These are phyloP conservation scores for Polylopha cassiicola DNA, from an alignment of 2,888 invertebrate genomes.

Conservation along the genomic window DNA sequence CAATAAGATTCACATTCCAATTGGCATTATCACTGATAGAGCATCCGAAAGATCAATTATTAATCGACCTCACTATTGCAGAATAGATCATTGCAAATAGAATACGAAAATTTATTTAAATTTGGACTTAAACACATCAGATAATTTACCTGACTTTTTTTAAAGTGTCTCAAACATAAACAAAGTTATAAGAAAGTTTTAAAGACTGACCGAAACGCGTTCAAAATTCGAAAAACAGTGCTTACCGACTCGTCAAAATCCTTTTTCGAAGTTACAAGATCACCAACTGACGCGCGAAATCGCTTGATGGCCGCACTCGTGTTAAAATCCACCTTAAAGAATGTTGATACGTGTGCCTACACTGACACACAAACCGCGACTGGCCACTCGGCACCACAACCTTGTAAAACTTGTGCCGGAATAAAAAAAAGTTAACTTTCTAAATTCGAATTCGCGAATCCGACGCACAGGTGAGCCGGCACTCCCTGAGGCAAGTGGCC, in stretches of 20 bases:
- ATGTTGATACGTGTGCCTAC: slow-evolving; percentile 42
- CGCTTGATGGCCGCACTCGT: slow-evolving; percentile 25
- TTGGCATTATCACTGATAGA: not conserved
- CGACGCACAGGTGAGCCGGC: slow-evolving; percentile 38
- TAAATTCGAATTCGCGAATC: slow-evolving; percentile 64
- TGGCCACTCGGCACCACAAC: slow-evolving; percentile 45
- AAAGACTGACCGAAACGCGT: not conserved
- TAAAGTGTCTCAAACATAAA: not conserved
- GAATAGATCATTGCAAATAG: slow-evolving; percentile 1
- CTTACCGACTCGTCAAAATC: slow-evolving; percentile 17
- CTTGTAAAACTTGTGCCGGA: slow-evolving; percentile 54
- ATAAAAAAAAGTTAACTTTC: slow-evolving; percentile 70
- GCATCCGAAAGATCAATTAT: slow-evolving; percentile 8
- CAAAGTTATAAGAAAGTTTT: not conserved
- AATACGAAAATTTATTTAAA: slow-evolving; percentile 4
- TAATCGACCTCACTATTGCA: slow-evolving; percentile 10
- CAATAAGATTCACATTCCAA: not conserved
- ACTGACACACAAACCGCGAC: slow-evolving; percentile 56
- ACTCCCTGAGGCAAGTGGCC: no score
- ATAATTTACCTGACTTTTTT: slow-evolving; percentile 10
- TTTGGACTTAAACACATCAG: slow-evolving; percentile 10
- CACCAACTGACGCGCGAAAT: slow-evolving; percentile 24
- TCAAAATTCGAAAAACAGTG: not conserved
- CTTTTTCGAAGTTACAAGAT: slow-evolving; percentile 10
- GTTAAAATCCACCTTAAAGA: slow-evolving; percentile 15